Evolutionary conservation across 1,140 invertebrate species (phyloP), one percentile per base, ranked within the genome.

Genomic region (Mactra quadrangularis): DNA sequence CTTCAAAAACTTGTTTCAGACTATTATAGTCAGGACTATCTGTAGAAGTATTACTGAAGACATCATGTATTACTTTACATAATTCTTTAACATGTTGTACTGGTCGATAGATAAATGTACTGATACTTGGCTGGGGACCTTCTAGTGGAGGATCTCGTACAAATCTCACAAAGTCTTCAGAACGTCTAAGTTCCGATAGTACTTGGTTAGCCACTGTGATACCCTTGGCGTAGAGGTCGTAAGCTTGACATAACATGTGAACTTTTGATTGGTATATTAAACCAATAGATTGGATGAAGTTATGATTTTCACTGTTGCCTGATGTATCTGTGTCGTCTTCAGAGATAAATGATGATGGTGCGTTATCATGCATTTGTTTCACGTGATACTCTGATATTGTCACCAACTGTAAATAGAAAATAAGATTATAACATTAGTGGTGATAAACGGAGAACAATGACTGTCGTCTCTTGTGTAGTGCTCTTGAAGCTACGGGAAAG

Each of bases 221-320:
- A 41, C 90, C 90, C 35, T 85, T 82, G 13, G 90, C 87, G 60
- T 91, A 91, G 27, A 88, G 72, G 19, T 91, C 88, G 71, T 91
- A 90, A 13, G 89, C 89, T 75, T 91, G 89, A 60, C 89, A 89
- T n/a, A 91, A 70, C 89, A 91, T 90, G 66, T 91, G 89, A 25
- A 90, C 84, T 87, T 91, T 91, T 17, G 90, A 91, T 53, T 90
- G 86, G 75, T 91, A 91, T 47, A 91, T 91, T 29, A 91, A 81
- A n/a, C 89, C 89, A 13, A 91, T 76, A 15, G 87, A 87, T 27
- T 87, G 79, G 19, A 89, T 64, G 66, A 90, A 89, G 33, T 85
- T 81, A 25, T 86, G 84, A 29, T 82, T 85, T 35, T 89, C 90
- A 57, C 84, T 86, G 29, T 85, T 87, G 31, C 66, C 41, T 22